A percentile compares a stretch with the other conserved stretches of the same genome.
Conservation (phyloP, 1,140 invertebrate genomes). For the Camponotus floridanus region DNA sequence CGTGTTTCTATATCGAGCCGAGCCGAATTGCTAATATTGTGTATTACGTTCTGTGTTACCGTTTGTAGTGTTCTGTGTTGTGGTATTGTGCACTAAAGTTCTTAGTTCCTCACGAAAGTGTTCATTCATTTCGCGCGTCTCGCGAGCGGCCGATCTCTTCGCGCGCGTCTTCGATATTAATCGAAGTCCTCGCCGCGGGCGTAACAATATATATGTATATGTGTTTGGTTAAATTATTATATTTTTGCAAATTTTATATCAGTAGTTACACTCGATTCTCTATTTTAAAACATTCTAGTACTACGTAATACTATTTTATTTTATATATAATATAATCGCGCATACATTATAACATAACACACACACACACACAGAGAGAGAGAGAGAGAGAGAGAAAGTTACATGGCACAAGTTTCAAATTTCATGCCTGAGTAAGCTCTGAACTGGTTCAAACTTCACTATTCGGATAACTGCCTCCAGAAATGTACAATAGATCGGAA, state of each 20-base stretch:
- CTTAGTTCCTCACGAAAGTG: too few species aligned
- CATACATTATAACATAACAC: background rate
- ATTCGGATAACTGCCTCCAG: constrained; percentile 13
- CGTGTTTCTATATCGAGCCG: too few species aligned
- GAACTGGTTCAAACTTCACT: constrained; percentile 21
- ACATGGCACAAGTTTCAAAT: constrained; percentile 25
- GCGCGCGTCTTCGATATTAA: too few species aligned
- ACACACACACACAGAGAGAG: too few species aligned
- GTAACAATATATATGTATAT: background rate
- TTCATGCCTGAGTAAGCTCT: constrained; percentile 17
- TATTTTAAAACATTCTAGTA: background rate
- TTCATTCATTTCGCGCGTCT: too few species aligned
- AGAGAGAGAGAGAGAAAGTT: background rate
- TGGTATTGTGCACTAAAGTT: too few species aligned
- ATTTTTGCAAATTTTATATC: background rate
- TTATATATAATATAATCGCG: constrained; percentile 20
- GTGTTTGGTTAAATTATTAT: background rate
- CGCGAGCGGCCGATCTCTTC: too few species aligned
- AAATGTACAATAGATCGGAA: constrained; percentile 22
- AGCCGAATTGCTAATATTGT: too few species aligned
- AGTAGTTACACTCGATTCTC: background rate
- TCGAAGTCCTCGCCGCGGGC: too few species aligned
- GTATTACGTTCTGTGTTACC: too few species aligned
- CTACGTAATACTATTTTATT: constrained; percentile 20
- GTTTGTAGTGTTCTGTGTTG: too few species aligned